Evolutionary conservation across 1,140 invertebrate species (phyloP).

Genomic region (Agraylea sexmaculata): DNA sequence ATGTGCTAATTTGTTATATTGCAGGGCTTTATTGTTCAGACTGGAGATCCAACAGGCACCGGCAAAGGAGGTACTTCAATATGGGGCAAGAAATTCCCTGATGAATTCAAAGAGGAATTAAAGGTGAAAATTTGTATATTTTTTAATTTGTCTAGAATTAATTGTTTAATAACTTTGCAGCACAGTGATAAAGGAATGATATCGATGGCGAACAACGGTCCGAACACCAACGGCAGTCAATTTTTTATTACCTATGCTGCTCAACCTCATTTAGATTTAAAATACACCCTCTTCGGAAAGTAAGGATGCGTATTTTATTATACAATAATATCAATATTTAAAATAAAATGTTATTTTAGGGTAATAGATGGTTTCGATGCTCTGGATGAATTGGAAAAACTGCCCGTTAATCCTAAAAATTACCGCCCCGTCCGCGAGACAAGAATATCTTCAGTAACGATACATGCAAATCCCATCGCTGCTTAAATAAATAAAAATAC

Average conservation of each 20-base stretch:
- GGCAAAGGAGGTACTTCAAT: slow-evolving; percentile 88
- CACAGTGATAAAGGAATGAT: slow-evolving; percentile 79
- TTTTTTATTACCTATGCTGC: slow-evolving; percentile 93
- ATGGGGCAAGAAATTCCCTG: slow-evolving; percentile 87
- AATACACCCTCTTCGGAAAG: slow-evolving; percentile 96
- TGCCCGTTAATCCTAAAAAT: slow-evolving; percentile 88
- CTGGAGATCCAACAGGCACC: slow-evolving; percentile 90
- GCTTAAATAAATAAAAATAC: slow-evolving; percentile 33
- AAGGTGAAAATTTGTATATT: too few species aligned
- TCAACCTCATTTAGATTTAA: slow-evolving; percentile 92
- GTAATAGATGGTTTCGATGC: slow-evolving; percentile 96
- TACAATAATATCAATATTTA: background rate
- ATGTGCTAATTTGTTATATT: too few species aligned
- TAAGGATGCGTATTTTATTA: slow-evolving; percentile 35
- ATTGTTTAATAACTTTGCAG: slow-evolving; percentile 41
- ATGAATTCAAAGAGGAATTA: slow-evolving; percentile 90
- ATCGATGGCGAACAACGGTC: slow-evolving; percentile 98
- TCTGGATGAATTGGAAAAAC: slow-evolving; percentile 90
- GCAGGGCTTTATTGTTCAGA: slow-evolving; percentile 91
- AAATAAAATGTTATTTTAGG: slow-evolving; percentile 45
- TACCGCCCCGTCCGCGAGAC: slow-evolving; percentile 75
- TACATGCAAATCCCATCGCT: slow-evolving; percentile 94
- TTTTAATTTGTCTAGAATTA: too few species aligned
- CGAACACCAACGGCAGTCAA: slow-evolving; percentile 97
- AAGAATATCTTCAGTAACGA: slow-evolving; percentile 77